These are phyloP conservation scores for Thaumatotibia leucotreta DNA, from an alignment of 1,140 invertebrate genomes.

Conservation along the genomic window DNA sequence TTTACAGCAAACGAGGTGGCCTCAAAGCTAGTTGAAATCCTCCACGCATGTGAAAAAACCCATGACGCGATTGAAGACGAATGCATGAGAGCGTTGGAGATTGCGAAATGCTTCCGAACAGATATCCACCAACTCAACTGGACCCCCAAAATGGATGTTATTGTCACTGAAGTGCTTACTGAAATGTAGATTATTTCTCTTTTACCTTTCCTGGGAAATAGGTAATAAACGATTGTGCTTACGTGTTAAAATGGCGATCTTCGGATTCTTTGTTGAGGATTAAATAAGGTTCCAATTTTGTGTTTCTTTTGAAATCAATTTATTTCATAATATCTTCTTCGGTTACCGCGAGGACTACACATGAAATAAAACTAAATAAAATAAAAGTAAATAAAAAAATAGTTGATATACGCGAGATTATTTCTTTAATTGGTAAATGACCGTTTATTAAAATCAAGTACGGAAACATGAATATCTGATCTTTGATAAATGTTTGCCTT, in stretches of 20 bases:
- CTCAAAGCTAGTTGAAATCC: conserved; percentile 31
- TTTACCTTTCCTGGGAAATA: too few relatives aligned
- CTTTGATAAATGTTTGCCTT: too few relatives aligned
- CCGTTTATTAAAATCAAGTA: too few relatives aligned
- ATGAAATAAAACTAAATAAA: too few relatives aligned
- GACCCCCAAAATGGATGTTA: conserved; percentile 45
- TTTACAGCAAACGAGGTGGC: conserved; percentile 42
- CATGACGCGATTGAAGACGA: conserved; percentile 28
- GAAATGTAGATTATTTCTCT: conserved; percentile 27
- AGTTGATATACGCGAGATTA: too few relatives aligned
- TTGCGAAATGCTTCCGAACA: conserved; percentile 50
- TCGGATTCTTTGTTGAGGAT: neutral
- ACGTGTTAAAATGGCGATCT: too few relatives aligned
- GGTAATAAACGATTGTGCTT: too few relatives aligned
- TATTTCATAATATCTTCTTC: too few relatives aligned
- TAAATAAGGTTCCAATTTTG: neutral
- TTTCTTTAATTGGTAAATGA: too few relatives aligned
- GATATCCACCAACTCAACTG: conserved; percentile 44
- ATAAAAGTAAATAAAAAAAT: too few relatives aligned
- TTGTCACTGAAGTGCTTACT: conserved; percentile 43
- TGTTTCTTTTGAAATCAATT: neutral
- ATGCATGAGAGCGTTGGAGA: conserved; percentile 41
- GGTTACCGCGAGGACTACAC: too few relatives aligned
- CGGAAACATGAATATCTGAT: too few relatives aligned
- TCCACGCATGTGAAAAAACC: conserved; percentile 49